A percentile compares a stretch with the other conserved stretches of the same genome.
phyloP scores from a whole-genome alignment of 1,140 invertebrate species.

The Micrasema longulum region DNA sequence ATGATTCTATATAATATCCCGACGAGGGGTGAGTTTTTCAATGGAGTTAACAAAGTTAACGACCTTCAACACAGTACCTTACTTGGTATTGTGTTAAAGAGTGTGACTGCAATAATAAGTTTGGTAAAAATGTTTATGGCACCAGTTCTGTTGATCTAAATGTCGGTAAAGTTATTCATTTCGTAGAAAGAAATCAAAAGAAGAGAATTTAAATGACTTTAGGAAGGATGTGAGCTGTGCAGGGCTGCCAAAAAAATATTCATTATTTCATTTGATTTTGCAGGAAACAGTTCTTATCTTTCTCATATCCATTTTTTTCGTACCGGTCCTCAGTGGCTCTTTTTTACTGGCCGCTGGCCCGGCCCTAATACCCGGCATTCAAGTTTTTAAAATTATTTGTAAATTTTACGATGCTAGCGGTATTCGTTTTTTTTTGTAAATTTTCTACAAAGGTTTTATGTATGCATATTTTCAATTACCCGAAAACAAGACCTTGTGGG shows the following conservation, averaged over 20 bases:
- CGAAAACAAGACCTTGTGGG: too few species aligned
- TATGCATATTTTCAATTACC: too few species aligned
- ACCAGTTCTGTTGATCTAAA: constrained; percentile 4
- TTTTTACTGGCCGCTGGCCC: too few species aligned
- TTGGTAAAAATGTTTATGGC: constrained; percentile 34
- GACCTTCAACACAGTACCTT: constrained; percentile 5
- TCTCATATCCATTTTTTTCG: too few species aligned
- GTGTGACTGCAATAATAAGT: constrained; percentile 36
- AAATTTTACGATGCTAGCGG: too few species aligned
- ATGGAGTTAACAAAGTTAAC: constrained; percentile 1
- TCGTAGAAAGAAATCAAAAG: constrained; percentile 51
- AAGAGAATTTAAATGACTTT: constrained; percentile 44
- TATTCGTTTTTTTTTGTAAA: too few species aligned
- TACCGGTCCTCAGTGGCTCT: too few species aligned
- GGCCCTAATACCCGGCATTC: too few species aligned
- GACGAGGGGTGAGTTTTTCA: constrained; percentile 9
- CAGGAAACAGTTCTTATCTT: too few species aligned
- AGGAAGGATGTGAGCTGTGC: background rate
- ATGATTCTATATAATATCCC: background rate
- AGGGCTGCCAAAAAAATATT: constrained; percentile 31
- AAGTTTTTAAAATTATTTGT: too few species aligned
- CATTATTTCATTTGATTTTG: too few species aligned
- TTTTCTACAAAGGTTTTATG: too few species aligned
- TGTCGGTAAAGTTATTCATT: constrained; percentile 40
- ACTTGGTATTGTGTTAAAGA: background rate